Evolutionary conservation across 1,140 invertebrate genomes (phyloP), one percentile per base, ranked within the genome.

Genomic region (Drosophila sucinea): DNA sequence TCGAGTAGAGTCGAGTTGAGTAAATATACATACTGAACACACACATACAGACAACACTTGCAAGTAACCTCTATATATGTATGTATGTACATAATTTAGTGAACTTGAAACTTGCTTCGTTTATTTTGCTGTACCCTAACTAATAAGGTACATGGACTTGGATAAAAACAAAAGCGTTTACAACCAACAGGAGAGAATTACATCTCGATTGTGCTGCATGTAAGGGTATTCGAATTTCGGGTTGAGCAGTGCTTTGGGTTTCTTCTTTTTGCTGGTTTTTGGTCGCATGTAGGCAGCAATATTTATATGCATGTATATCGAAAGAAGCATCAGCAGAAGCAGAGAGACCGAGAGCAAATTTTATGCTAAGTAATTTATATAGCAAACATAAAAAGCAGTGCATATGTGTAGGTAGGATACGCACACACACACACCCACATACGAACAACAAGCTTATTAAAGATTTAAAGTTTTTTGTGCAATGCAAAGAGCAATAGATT

Each of bases 31-130:
- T 77, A 65, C 70, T 81, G 66, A 56, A 73, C 62, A 76, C 38
- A 73, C 62, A 71, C 47, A 57, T 7, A 7, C 17, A 38, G 35
- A 11, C 35, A 38, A 10, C 35, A 55, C 51, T 10, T 33, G 10
- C 60, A 65, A 65, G 62, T 65, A 65, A 47, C 35, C 10, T 63
- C 6, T 55, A 44, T 70, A 27, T 76, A 68, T 70, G 23, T 78
- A 62, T 67, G 65, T 81, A 69, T 77, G 79, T 86, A 86, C 79
- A 86, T 86, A 87, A 86, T 87, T 86, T 86, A 86, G 82, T 86
- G 83, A 86, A 86, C 82, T 86, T 86, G 82, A 86, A 87, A 82
- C 76, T 87, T 79, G 67, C 67, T 57, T 61, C 69, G 71, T 61
- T 41, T 29, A 44, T 67, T 62, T 70, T 51, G 2, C 0, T 38